phyloP scores from a whole-genome alignment of 2,797 vertebrate genomes.

The Sardinella longiceps region DNA sequence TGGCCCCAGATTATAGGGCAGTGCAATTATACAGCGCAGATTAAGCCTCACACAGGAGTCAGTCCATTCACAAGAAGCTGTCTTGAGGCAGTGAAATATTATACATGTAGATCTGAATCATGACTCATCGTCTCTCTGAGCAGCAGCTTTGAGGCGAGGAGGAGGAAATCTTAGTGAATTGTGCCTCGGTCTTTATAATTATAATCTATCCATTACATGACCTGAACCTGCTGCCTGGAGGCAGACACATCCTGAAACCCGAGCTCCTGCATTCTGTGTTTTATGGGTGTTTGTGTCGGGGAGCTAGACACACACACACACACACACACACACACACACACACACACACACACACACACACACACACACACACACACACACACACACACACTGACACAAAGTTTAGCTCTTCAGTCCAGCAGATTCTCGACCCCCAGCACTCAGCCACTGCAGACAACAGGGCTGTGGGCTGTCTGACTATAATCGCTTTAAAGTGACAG shows the following conservation, averaged over 20 bases:
- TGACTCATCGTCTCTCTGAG: not conserved
- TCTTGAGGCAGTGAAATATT: not conserved
- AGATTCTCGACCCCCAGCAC: no score
- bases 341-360: no score
- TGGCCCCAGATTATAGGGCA: no score
- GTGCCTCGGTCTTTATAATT: not conserved
- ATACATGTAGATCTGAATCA: not conserved
- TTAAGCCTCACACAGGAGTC: not conserved
- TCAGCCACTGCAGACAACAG: no score
- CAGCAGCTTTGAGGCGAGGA: not conserved
- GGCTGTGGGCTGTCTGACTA: no score
- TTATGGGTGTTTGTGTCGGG: not conserved
- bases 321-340: not conserved
- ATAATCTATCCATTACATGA: no score
- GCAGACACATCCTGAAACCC: not conserved
- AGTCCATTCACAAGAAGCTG: not conserved
- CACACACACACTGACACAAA: not conserved
- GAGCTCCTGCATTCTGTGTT: not conserved
- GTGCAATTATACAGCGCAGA: no score
- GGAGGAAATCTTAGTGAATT: not conserved
- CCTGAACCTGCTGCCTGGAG: not conserved
- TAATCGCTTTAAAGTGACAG: no score
- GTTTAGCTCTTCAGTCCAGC: no score
- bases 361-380: constrained; percentile 6
- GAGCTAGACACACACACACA: constrained; percentile 1